These are phyloP conservation scores for Fragum fragum DNA, from an alignment of 2,888 invertebrate genomes.

Conservation along the genomic window DNA sequence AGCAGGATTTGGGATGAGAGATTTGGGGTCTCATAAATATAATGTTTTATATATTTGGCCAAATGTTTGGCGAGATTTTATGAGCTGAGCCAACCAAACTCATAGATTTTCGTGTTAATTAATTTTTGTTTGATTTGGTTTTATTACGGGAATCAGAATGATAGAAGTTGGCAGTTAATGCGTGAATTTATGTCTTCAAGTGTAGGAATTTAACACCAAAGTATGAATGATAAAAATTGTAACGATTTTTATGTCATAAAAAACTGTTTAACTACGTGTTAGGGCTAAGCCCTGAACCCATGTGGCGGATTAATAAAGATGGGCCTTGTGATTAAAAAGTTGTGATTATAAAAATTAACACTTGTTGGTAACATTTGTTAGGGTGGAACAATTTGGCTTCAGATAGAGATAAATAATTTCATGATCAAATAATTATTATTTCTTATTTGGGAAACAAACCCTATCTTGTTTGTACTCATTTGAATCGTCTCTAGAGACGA, in stretches of 20 bases:
- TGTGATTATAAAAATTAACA: conserved; percentile 52
- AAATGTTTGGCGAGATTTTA: conserved; percentile 41
- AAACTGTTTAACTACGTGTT: conserved; percentile 38
- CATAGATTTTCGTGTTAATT: conserved; percentile 60
- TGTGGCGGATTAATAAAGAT: conserved; percentile 58
- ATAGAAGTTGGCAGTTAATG: conserved; percentile 44
- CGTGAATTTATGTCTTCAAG: conserved; percentile 47
- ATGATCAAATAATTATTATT: too few species aligned
- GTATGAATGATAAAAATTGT: conserved; percentile 45
- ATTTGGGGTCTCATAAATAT: conserved; percentile 33
- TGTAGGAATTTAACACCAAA: conserved; percentile 43
- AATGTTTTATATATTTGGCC: conserved; percentile 44
- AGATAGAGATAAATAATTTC: too few species aligned
- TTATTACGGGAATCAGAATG: conserved; percentile 35
- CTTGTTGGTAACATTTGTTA: conserved; percentile 42
- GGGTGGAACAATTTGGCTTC: neutral
- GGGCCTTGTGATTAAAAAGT: conserved; percentile 36
- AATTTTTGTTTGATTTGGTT: conserved; percentile 66
- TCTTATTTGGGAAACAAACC: too few species aligned
- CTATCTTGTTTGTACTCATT: too few species aligned
- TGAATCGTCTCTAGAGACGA: too few species aligned
- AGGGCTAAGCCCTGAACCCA: conserved; percentile 58
- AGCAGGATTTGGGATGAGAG: neutral
- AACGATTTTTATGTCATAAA: conserved; percentile 47
- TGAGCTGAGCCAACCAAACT: conserved; percentile 32